Evolutionary conservation across 2,888 invertebrate species (phyloP), one percentile per base, ranked within the genome.

Genomic region (Allolobophora icterica): DNA sequence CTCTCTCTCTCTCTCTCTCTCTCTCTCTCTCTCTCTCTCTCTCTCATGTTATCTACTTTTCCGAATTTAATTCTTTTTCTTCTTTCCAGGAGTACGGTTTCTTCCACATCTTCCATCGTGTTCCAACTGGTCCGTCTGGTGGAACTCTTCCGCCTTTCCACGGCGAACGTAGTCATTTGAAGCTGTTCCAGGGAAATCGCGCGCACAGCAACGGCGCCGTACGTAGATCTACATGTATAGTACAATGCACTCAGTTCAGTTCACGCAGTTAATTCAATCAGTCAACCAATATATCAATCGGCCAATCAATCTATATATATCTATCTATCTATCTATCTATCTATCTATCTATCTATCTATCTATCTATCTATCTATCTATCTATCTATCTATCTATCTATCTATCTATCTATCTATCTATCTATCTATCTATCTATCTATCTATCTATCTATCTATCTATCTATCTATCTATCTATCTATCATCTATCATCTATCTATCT

Each of bases 141-240:
- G 91, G 90, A 35, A 42, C 42, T 30, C 91, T 91, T n/a, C 91
- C 91, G 21, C 91, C 91, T 24, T 91, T 84, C 91, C 89, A 91
- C 83, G 91, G 84, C 0, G 91, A 91, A 84, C 24, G 91, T 0
- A 91, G 91, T 84, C 91, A 89, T 33, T 40, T 91, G 21, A 58
- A 5, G 17, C 11, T 11, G 6, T 91, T 91, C 89, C 24, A 24
- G 19, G 83, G 83, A 83, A 83, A 83, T 33, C 83, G 83, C 6
- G 83, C n/a, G 2, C 83, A 83, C 33, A 24, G 24, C 83, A 83
- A 83, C 83, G 6, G 21, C 19, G 21, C 1, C 1, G 83, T 83
- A 83, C n/a, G 71, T 30, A n/a, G n/a, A n/a, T n/a, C n/a, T n/a
- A n/a, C n/a, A n/a, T n/a, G n/a, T n/a, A n/a, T n/a, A n/a, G n/a